These are phyloP conservation scores for Drosophila nr. perissopoda DNA, from an alignment of 2,888 invertebrate genomes.

Conservation along the genomic window DNA sequence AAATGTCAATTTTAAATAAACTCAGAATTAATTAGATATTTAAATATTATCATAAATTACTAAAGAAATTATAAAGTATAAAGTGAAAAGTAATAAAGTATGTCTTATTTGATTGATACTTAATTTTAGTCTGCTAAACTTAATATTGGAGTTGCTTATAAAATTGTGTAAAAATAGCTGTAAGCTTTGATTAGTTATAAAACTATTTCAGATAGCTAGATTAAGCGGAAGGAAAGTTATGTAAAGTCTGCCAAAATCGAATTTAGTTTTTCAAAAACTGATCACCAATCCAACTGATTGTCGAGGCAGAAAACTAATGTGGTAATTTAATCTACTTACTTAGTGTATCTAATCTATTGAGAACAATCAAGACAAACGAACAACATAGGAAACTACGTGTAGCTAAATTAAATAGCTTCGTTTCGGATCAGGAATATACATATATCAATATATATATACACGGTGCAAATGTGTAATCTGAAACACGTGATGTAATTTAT, in stretches of 20 bases:
- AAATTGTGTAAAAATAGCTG: background rate
- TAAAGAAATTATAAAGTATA: background rate
- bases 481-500: slow-evolving; percentile 71
- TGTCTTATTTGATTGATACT: background rate
- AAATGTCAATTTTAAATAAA: background rate
- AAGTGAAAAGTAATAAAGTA: no score
- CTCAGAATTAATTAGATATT: background rate
- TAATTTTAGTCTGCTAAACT: background rate
- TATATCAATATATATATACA: slow-evolving; percentile 24
- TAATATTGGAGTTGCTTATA: background rate
- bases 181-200: rapidly evolving
- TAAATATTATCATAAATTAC: background rate
- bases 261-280: background rate
- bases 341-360: slow-evolving; percentile 25
- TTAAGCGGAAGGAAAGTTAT: background rate
- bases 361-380: slow-evolving; percentile 3
- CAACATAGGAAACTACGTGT: slow-evolving; percentile 1
- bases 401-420: slow-evolving; percentile 30
- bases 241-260: background rate
- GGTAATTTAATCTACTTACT: slow-evolving; percentile 4
- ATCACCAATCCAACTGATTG: background rate
- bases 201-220: background rate
- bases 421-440: slow-evolving; percentile 28
- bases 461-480: slow-evolving; percentile 64
- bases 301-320: slow-evolving; percentile 6